Evolutionary conservation across 1,140 invertebrate genomes (phyloP).

Genomic region (Heliconius hewitsoni): DNA sequence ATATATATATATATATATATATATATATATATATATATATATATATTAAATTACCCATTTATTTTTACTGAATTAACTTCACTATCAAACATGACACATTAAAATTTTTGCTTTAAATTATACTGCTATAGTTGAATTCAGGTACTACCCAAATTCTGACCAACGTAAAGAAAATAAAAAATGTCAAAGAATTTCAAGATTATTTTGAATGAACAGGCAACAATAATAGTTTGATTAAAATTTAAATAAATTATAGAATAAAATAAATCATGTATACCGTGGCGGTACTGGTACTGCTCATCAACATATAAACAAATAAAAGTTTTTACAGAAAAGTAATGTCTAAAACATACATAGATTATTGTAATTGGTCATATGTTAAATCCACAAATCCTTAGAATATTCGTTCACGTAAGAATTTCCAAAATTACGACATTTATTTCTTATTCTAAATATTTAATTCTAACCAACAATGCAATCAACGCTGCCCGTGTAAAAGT

Average conservation of each 20-base stretch:
- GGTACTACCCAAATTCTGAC: not conserved
- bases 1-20: too few species aligned
- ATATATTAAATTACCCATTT: too few species aligned
- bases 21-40: too few species aligned
- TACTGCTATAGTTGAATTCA: too few species aligned
- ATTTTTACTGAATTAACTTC: not conserved
- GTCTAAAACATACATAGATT: not conserved
- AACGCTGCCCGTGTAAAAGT: not conserved
- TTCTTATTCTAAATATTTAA: not conserved
- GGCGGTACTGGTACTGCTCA: not conserved
- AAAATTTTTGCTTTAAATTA: too few species aligned
- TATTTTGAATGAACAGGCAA: not conserved
- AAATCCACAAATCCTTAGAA: not conserved
- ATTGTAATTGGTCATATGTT: not conserved
- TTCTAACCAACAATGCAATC: not conserved
- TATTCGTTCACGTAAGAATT: not conserved
- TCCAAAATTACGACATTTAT: conserved; percentile 7
- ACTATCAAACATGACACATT: too few species aligned
- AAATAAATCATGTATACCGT: not conserved
- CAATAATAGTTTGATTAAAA: not conserved
- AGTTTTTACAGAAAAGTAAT: not conserved
- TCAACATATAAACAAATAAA: not conserved
- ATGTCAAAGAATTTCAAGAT: not conserved
- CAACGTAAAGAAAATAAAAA: not conserved
- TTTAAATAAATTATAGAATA: not conserved